A percentile compares a stretch with the other conserved stretches of the same genome.
Conservation (phyloP, 2,113 vertebrate genomes). For the Sinocyclocheilus rhinocerous region DNA sequence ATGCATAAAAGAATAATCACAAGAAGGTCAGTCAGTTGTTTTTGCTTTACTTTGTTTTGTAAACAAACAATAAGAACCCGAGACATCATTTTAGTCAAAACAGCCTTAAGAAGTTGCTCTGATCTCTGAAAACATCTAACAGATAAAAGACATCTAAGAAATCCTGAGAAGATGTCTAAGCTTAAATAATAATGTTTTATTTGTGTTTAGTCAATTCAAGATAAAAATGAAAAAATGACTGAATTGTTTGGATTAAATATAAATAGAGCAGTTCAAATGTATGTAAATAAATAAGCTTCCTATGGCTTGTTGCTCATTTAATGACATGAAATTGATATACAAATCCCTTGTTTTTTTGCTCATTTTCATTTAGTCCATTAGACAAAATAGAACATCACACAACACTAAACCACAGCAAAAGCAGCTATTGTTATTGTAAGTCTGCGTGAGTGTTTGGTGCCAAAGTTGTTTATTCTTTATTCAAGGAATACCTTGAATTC, state of each 20-base stretch:
- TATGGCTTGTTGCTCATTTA: slow-evolving; percentile 40
- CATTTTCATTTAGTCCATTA: slow-evolving; percentile 30
- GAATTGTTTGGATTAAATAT: slow-evolving; percentile 8
- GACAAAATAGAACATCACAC: slow-evolving; percentile 14
- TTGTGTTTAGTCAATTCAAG: neutral
- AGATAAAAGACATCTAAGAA: slow-evolving; percentile 5
- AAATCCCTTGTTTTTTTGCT: slow-evolving; percentile 25
- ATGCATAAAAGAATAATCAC: slow-evolving; percentile 5
- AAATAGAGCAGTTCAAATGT: slow-evolving; percentile 31
- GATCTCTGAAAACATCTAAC: neutral
- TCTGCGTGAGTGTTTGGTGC: neutral
- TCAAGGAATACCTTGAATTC: neutral
- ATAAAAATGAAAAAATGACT: neutral
- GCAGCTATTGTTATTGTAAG: neutral
- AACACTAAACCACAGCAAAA: neutral
- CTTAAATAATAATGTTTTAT: neutral
- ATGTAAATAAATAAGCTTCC: slow-evolving; percentile 22
- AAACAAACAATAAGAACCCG: neutral
- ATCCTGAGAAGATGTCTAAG: neutral
- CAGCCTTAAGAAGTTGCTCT: neutral
- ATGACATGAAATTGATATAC: slow-evolving; percentile 46
- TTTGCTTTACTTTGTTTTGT: slow-evolving; percentile 4
- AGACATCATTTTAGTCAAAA: neutral
- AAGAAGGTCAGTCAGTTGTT: neutral
- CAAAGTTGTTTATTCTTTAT: neutral